These are phyloP conservation scores for Meiosimyza platycephala DNA, from an alignment of 2,888 invertebrate species.

Conservation along the genomic window DNA sequence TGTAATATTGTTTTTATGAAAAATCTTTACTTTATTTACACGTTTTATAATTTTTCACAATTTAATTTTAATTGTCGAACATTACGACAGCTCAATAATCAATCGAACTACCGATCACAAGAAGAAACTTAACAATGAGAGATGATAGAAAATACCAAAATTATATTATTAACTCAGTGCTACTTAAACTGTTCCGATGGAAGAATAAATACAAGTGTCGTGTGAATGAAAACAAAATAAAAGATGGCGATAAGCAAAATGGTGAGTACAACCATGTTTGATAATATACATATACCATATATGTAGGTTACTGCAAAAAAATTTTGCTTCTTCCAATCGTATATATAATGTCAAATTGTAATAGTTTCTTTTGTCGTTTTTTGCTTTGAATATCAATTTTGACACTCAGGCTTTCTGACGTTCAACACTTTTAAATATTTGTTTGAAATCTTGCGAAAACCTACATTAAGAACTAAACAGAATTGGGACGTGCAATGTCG, in stretches of 20 bases:
- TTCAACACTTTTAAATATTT: too few species aligned
- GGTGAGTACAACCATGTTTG: too few species aligned
- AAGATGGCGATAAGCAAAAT: constrained; percentile 23
- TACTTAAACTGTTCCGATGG: constrained; percentile 13
- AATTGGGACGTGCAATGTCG: too few species aligned
- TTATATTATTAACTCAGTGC: constrained; percentile 13
- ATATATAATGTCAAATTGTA: too few species aligned
- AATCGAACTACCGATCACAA: constrained; percentile 2
- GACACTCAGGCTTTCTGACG: too few species aligned
- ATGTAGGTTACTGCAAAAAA: too few species aligned
- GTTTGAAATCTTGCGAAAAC: too few species aligned
- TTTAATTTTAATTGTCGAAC: constrained; percentile 15
- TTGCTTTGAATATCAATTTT: too few species aligned
- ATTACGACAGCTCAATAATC: not conserved
- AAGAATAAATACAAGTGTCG: constrained; percentile 21
- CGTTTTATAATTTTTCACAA: constrained; percentile 22
- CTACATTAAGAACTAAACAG: too few species aligned
- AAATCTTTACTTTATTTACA: constrained; percentile 5
- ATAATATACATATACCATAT: too few species aligned
- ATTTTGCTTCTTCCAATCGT: too few species aligned
- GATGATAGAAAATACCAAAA: constrained; percentile 5
- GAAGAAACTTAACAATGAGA: constrained; percentile 21
- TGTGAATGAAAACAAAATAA: constrained; percentile 24
- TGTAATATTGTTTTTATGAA: not conserved
- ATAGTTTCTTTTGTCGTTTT: too few species aligned